Evolutionary conservation across 2,797 vertebrate species (phyloP).

Genomic region (Antrozous pallidus): DNA sequence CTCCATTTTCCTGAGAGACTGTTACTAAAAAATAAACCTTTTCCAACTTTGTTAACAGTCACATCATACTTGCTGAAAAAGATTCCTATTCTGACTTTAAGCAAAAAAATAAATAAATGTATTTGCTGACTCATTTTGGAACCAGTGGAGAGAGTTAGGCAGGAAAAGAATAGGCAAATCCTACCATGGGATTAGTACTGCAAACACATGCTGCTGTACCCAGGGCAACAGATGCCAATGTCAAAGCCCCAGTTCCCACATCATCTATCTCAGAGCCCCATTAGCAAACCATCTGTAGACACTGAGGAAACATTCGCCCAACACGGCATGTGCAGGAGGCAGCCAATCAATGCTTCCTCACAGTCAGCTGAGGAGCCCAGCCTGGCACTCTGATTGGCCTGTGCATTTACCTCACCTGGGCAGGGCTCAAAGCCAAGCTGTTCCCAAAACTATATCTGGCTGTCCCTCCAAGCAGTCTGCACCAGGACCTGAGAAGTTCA

Average conservation of each 20-base stretch:
- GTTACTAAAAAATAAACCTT: not conserved
- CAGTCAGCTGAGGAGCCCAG: not conserved
- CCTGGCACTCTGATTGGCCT: slow-evolving; percentile 11
- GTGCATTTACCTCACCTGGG: not conserved
- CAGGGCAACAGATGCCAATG: not conserved
- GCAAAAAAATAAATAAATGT: not conserved
- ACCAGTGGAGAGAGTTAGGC: not conserved
- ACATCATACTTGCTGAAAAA: not conserved
- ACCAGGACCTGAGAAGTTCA: not conserved
- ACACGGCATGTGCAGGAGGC: no score
- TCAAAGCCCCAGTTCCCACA: not conserved
- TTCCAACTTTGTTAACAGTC: not conserved
- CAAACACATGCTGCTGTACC: not conserved
- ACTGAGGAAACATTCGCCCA: not conserved
- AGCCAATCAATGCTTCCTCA: not conserved
- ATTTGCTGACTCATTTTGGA: not conserved
- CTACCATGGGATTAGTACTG: no score
- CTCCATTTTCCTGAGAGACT: not conserved
- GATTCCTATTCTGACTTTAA: not conserved
- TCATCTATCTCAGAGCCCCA: not conserved
- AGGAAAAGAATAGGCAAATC: not conserved
- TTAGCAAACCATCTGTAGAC: not conserved
- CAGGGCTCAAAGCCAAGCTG: not conserved
- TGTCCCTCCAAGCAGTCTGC: not conserved
- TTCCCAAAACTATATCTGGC: not conserved